Evolutionary conservation across 2,797 vertebrate species (phyloP).

Genomic region (Takifugu rubripes): DNA sequence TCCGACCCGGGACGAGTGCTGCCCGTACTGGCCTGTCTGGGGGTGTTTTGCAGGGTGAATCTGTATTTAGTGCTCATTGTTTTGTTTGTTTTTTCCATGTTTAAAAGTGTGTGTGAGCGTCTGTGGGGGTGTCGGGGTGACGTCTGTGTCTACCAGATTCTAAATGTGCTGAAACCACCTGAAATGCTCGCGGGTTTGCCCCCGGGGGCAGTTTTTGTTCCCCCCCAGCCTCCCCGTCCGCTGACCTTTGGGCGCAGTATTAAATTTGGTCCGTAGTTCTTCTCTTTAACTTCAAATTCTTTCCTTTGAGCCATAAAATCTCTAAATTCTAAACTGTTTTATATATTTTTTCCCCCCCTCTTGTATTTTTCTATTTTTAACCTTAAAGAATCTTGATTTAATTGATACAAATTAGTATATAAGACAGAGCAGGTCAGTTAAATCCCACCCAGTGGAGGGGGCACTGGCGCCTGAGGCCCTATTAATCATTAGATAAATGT

Average conservation of each 20-base stretch:
- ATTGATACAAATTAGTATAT: constrained; percentile 67
- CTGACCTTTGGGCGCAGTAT: constrained; percentile 2
- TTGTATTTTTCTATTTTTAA: constrained; percentile 49
- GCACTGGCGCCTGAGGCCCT: no score
- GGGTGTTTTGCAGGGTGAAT: no score
- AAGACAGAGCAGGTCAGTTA: constrained; percentile 49
- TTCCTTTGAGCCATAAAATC: not conserved
- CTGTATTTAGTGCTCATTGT: no score
- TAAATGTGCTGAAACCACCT: no score
- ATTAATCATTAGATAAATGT: no score
- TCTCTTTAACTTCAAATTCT: constrained; percentile 27
- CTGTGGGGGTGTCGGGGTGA: not conserved
- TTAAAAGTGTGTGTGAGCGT: no score
- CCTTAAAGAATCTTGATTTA: constrained; percentile 42
- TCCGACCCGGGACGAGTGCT: no score
- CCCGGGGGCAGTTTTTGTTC: not conserved
- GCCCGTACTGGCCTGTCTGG: no score
- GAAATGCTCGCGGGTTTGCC: no score
- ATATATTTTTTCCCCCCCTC: constrained; percentile 40
- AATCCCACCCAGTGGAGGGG: no score
- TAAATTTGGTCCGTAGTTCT: constrained; percentile 6
- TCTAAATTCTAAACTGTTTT: constrained; percentile 12
- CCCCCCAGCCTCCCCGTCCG: not conserved
- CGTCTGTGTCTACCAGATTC: not conserved
- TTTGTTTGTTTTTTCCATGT: no score